These are phyloP conservation scores for Cetoscarus ocellatus DNA, from an alignment of 2,797 vertebrate species.

Conservation along the genomic window DNA sequence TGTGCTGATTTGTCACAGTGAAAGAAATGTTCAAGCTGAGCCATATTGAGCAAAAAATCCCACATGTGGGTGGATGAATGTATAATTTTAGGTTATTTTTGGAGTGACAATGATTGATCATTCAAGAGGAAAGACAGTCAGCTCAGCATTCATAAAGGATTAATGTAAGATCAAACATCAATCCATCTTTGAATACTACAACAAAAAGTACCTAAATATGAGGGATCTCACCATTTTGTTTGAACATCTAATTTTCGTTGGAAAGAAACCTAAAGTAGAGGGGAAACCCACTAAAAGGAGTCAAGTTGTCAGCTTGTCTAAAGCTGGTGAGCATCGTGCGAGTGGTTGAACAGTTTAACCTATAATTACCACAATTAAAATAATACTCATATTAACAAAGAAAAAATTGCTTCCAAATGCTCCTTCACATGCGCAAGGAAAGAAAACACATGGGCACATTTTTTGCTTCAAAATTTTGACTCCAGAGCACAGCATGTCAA, in stretches of 20 bases:
- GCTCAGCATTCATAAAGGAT: background rate
- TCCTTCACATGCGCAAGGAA: slow-evolving; percentile 68
- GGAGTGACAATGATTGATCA: background rate
- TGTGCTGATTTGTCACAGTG: slow-evolving; percentile 54
- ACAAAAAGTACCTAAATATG: background rate
- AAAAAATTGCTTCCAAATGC: slow-evolving; percentile 88
- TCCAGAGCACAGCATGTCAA: slow-evolving; percentile 60
- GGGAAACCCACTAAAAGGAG: slow-evolving; percentile 29
- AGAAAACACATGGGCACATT: slow-evolving; percentile 75
- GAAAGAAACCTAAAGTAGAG: slow-evolving; percentile 31
- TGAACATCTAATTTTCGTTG: background rate
- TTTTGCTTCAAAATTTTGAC: slow-evolving; percentile 65
- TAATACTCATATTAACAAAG: slow-evolving; percentile 88
- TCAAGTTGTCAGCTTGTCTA: slow-evolving; percentile 70
- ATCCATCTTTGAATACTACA: no score
- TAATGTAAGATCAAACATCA: background rate
- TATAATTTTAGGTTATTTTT: slow-evolving; percentile 2
- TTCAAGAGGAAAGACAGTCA: slow-evolving; percentile 1
- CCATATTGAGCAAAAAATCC: slow-evolving; percentile 17
- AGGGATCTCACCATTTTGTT: background rate
- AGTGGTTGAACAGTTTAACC: slow-evolving; percentile 86
- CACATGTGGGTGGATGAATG: slow-evolving; percentile 8
- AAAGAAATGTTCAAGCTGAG: slow-evolving; percentile 23
- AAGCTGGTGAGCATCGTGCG: slow-evolving; percentile 72
- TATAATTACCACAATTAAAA: slow-evolving; percentile 88